Conservation (phyloP, 1,140 invertebrate genomes). For the Delia radicum region DNA sequence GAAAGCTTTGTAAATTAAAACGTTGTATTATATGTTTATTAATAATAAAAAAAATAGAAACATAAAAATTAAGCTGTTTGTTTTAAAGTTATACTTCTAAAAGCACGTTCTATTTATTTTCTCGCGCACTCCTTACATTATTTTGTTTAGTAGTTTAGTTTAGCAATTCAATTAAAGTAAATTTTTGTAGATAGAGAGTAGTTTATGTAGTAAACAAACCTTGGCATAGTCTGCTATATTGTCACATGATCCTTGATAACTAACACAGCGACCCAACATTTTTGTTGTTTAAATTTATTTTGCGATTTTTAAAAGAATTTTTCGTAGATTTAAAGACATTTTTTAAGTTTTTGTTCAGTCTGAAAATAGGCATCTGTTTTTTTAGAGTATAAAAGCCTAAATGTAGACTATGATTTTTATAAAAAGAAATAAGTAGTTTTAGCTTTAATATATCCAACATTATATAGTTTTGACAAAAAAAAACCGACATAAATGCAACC, state of each 20-base stretch:
- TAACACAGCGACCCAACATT: conserved; percentile 54
- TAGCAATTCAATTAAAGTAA: neutral
- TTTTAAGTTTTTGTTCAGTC: too few relatives aligned
- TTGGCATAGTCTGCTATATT: conserved; percentile 54
- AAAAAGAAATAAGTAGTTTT: too few relatives aligned
- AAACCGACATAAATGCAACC: too few relatives aligned
- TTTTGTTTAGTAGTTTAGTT: neutral
- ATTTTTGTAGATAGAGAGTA: neutral
- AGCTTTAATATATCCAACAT: neutral
- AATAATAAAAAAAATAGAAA: too few relatives aligned
- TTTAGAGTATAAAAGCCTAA: neutral
- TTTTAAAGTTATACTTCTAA: too few relatives aligned
- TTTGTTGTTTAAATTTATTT: neutral
- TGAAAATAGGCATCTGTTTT: too few relatives aligned
- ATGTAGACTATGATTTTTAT: neutral
- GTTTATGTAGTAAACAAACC: conserved; percentile 37
- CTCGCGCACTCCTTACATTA: neutral
- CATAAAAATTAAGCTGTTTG: too few relatives aligned
- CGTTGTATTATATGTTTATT: too few relatives aligned
- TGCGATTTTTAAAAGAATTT: too few relatives aligned
- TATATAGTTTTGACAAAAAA: neutral
- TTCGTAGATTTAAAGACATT: too few relatives aligned
- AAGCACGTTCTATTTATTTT: neutral
- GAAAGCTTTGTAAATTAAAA: too few relatives aligned
- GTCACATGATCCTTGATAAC: conserved; percentile 52